A percentile compares a stretch with the other conserved stretches of the same genome.
These are phyloP conservation scores for Metaphire vulgaris DNA, from an alignment of 1,140 invertebrate genomes.

Conservation along the genomic window DNA sequence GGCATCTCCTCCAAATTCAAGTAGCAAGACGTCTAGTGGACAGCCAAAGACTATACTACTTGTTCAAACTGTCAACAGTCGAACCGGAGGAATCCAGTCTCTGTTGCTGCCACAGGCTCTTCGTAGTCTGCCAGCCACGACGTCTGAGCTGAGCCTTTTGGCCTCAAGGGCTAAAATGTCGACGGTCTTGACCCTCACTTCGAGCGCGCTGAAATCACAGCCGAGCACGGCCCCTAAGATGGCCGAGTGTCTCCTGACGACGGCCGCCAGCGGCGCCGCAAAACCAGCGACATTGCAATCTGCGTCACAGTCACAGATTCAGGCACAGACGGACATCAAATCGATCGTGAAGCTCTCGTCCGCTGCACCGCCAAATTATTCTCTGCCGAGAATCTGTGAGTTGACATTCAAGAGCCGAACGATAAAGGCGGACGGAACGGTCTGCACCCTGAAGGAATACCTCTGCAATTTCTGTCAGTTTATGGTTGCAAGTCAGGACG, in stretches of 20 bases:
- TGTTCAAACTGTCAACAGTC: background rate
- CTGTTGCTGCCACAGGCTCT: background rate
- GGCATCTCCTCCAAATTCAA: background rate
- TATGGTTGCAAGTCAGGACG: conserved; percentile 11
- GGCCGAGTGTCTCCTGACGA: background rate
- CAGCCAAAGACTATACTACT: background rate
- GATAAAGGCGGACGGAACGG: conserved; percentile 17
- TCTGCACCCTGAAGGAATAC: conserved; percentile 9
- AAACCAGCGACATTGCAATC: background rate
- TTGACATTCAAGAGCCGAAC: conserved; percentile 10
- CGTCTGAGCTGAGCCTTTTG: background rate
- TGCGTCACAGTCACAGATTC: background rate
- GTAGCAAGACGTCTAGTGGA: background rate
- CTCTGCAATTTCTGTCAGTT: conserved; percentile 20
- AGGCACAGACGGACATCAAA: background rate
- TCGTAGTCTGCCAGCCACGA: background rate
- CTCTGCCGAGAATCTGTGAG: background rate
- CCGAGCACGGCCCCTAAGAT: background rate
- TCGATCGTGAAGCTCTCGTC: background rate
- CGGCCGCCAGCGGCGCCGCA: background rate
- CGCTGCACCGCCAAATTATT: background rate
- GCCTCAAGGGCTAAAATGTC: background rate
- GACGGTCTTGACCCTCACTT: background rate
- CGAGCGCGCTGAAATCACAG: background rate
- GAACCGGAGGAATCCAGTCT: background rate